Evolutionary conservation across 1,140 invertebrate genomes (phyloP).

Genomic region (Globodera ellingtonae): DNA sequence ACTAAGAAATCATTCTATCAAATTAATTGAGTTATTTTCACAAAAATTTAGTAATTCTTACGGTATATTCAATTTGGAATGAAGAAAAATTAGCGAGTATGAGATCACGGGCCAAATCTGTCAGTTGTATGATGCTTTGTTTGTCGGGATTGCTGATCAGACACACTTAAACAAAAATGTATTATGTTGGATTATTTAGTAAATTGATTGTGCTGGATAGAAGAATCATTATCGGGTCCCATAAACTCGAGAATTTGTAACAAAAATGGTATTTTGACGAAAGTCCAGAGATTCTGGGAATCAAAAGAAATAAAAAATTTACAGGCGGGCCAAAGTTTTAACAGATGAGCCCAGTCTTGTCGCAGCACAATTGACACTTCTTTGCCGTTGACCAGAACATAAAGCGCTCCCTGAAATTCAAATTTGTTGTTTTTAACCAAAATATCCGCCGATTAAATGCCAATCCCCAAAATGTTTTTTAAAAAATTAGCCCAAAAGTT

Average conservation of each 20-base stretch:
- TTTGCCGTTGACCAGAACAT: conserved; percentile 75
- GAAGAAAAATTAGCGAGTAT: conserved; percentile 69
- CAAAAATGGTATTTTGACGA: not conserved
- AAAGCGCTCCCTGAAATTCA: conserved; percentile 74
- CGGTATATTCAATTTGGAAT: conserved; percentile 66
- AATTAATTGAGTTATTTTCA: conserved; percentile 8
- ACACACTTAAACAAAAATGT: conserved; percentile 65
- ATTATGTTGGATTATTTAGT: too few relatives aligned
- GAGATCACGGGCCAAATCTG: conserved; percentile 71
- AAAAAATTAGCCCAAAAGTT: not conserved
- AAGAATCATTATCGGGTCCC: too few relatives aligned
- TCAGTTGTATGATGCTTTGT: conserved; percentile 76
- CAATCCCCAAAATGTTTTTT: too few relatives aligned
- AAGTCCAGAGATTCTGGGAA: not conserved
- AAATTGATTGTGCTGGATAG: too few relatives aligned
- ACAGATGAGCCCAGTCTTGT: conserved; percentile 77
- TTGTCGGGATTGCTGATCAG: conserved; percentile 75
- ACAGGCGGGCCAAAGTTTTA: conserved; percentile 75
- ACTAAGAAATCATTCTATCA: conserved; percentile 10
- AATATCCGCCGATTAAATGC: too few relatives aligned
- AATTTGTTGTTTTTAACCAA: not conserved
- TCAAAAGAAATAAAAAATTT: not conserved
- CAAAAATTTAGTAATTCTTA: conserved; percentile 11
- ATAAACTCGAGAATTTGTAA: too few relatives aligned
- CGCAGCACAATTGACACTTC: conserved; percentile 72